Base-by-base conservation (phyloP, 2,888 invertebrate species). In the Altica lythri region DNA sequence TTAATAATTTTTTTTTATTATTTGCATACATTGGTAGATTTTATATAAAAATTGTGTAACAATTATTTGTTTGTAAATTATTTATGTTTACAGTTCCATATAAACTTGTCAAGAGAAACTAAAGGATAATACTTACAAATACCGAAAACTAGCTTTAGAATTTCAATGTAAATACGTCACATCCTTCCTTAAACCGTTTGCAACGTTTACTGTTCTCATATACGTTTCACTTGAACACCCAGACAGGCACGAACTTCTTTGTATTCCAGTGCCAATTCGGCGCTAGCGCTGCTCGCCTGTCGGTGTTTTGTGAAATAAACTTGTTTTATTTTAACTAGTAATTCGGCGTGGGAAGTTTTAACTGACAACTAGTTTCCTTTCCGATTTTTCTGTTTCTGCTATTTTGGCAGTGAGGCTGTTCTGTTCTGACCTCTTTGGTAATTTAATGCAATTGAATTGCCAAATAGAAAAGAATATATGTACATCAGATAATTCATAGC, bases 241-340 rank as follows among this genome's bases (percentile, higher is more conserved):
- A 27, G 17, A 19, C 18, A 29, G 27, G 17, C 38, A 40, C 34
- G 30, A 38, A 42, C 42, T 44, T 16, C 47, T 44, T 40, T 55
- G 55, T 49, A 57, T 61, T 61, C 53, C 53, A 52, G 35, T 27
- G 49, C 35, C 51, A 38, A 56, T 32, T 48, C 40, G 40, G 9
- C 40, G 40, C 25, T 40, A 13, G 22, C 22, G 12, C 22, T 9
- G 40, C 27, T 18, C 10, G 10, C 18, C 32, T 42, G 29, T 38
- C 48, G 45, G 29, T 22, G 46, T 29, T n/a, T n/a, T 49, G 40
- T 44, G 29, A 53, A 53, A 57, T 57, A 49, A 47, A 57, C 48
- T 49, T 46, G 53, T 56, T 49, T 56, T 48, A 56, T 56, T 53
- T 35, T 32, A 56, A 49, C 37, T 35, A 30, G 56, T 48, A 53